Evolutionary conservation across 1,140 invertebrate genomes (phyloP).

Genomic region (Camponotus vicinus): DNA sequence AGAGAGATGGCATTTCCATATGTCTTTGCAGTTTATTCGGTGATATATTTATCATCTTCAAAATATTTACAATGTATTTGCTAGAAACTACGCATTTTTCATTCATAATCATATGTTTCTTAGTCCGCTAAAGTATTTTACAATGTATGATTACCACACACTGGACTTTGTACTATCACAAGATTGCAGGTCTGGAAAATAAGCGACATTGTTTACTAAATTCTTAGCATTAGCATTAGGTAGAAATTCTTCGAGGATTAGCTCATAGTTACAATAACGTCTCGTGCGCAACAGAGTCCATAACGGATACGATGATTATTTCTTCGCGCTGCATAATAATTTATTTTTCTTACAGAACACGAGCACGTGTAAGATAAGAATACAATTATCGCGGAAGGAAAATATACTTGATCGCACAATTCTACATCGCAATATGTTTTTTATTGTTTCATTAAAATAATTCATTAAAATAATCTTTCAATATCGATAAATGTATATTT

Average conservation of each 20-base stretch:
- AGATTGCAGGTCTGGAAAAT: conserved; percentile 69
- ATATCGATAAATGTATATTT: no score
- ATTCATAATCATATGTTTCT: conserved; percentile 37
- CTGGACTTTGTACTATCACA: conserved; percentile 44
- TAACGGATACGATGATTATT: conserved; percentile 8
- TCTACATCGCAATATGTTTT: background rate
- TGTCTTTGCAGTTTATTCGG: background rate
- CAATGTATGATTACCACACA: conserved; percentile 65
- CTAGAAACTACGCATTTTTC: background rate
- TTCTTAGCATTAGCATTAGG: conserved; percentile 68
- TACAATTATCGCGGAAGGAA: background rate
- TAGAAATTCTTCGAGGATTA: conserved; percentile 65
- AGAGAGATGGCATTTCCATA: background rate
- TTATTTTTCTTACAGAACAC: background rate
- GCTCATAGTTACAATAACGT: conserved; percentile 38
- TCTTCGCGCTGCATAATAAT: background rate
- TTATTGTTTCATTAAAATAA: no score
- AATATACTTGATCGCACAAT: background rate
- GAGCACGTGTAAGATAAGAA: background rate
- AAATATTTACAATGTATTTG: background rate
- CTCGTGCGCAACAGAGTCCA: background rate
- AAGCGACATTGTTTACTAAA: conserved; percentile 77
- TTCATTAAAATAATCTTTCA: no score
- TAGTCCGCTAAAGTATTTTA: conserved; percentile 56
- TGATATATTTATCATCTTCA: background rate